Conservation (phyloP, 2,888 invertebrate species). For the Brachypterus glaber region DNA sequence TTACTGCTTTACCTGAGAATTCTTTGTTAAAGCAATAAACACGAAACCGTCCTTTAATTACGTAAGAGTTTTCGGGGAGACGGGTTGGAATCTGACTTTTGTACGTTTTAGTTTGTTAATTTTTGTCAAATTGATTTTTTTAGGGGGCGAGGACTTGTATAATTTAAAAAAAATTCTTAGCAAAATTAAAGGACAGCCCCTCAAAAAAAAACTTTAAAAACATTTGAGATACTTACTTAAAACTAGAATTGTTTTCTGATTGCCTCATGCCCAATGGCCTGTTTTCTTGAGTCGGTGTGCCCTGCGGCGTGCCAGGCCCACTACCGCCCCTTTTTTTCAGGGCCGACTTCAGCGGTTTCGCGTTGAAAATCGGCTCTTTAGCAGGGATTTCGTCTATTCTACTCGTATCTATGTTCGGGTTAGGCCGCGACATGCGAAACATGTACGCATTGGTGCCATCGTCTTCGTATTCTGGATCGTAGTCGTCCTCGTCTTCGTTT, state of each 20-base stretch:
- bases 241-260: slow-evolving; percentile 60
- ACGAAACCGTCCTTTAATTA: not conserved
- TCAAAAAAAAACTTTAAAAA: slow-evolving; percentile 1
- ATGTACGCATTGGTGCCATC: slow-evolving; percentile 54
- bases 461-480: slow-evolving; percentile 47
- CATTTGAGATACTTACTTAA: slow-evolving; percentile 57
- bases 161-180: too few relatives aligned
- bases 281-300: slow-evolving; percentile 63
- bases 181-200: not conserved
- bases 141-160: too few relatives aligned
- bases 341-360: slow-evolving; percentile 85
- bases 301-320: slow-evolving; percentile 55
- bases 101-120: too few relatives aligned
- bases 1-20: too few relatives aligned
- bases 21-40: too few relatives aligned
- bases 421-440: slow-evolving; percentile 50
- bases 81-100: too few relatives aligned
- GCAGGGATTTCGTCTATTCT: slow-evolving; percentile 87
- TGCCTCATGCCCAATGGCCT: slow-evolving; percentile 52
- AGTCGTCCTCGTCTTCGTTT: slow-evolving; percentile 35
- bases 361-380: slow-evolving; percentile 84
- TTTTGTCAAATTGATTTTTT: too few relatives aligned
- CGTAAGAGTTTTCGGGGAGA: too few relatives aligned
- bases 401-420: slow-evolving; percentile 66
- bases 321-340: slow-evolving; percentile 70